These are phyloP conservation scores for Toxostoma redivivum DNA, from an alignment of 2,113 vertebrate genomes.

Conservation along the genomic window DNA sequence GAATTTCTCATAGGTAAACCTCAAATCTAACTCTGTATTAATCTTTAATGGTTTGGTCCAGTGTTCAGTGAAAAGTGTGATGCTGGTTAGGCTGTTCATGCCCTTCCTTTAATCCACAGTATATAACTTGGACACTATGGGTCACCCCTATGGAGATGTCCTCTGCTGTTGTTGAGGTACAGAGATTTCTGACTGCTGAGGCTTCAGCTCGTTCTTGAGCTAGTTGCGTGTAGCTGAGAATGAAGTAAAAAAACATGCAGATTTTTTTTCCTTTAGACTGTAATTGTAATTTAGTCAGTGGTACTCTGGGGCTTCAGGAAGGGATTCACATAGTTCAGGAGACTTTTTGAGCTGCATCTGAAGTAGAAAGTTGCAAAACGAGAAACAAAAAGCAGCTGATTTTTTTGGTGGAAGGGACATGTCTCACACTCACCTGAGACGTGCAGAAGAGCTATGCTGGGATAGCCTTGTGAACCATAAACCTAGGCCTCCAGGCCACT, in stretches of 20 bases:
- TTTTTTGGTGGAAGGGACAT: background rate
- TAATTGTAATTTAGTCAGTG: background rate
- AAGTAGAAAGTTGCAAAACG: background rate
- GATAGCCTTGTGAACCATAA: background rate
- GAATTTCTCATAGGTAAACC: background rate
- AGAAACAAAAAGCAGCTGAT: background rate
- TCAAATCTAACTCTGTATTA: background rate
- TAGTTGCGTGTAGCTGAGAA: background rate
- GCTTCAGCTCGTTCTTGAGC: background rate
- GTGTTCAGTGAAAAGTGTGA: background rate
- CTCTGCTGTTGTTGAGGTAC: background rate
- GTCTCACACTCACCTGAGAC: background rate
- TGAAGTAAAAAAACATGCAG: background rate
- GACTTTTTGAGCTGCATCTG: background rate
- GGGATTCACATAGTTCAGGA: background rate
- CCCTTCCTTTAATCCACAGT: background rate
- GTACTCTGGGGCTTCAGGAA: background rate
- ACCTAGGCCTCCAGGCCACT: background rate
- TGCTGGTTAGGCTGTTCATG: background rate
- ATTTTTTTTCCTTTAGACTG: background rate
- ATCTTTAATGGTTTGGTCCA: background rate
- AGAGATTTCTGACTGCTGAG: background rate
- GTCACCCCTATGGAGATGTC: background rate
- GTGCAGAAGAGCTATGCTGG: background rate
- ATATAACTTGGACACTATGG: background rate